Percentiles rank a stretch among this genome's conserved stretches.
Evolutionary conservation across 2,888 invertebrate species (phyloP).

Genomic region (Clepsis dumicolana): DNA sequence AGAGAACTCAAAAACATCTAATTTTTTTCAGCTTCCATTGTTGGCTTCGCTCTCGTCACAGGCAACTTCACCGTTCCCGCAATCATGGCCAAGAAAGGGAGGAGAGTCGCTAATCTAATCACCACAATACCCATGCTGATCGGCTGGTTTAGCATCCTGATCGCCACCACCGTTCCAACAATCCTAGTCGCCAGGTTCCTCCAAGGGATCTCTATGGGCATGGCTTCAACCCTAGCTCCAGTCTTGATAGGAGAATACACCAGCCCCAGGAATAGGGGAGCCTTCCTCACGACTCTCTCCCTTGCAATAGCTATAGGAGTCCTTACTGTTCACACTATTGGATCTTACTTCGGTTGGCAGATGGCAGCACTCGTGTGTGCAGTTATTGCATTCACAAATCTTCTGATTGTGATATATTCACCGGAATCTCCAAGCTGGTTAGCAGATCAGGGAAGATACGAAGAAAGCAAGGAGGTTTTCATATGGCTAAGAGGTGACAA

Average conservation of each 20-base stretch:
- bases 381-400: slow-evolving; percentile 69
- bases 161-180: slow-evolving; percentile 63
- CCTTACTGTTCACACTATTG: slow-evolving; percentile 84
- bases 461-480: slow-evolving; percentile 83
- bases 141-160: slow-evolving; percentile 84
- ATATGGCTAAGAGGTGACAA: slow-evolving; percentile 84
- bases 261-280: slow-evolving; percentile 86
- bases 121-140: slow-evolving; percentile 74
- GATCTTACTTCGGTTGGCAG: slow-evolving; percentile 85
- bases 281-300: slow-evolving; percentile 85
- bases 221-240: slow-evolving; percentile 77
- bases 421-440: slow-evolving; percentile 90
- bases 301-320: slow-evolving; percentile 86
- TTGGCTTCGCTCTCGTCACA: slow-evolving; percentile 65
- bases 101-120: slow-evolving; percentile 78
- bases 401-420: slow-evolving; percentile 69
- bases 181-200: slow-evolving; percentile 66
- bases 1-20: too few species aligned
- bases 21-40: slow-evolving; percentile 65
- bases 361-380: slow-evolving; percentile 80
- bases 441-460: slow-evolving; percentile 81
- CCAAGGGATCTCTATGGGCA: slow-evolving; percentile 81
- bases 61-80: slow-evolving; percentile 68
- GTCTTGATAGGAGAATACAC: slow-evolving; percentile 84
- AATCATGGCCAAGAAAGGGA: slow-evolving; percentile 84